Evolutionary conservation across 2,797 vertebrate genomes (phyloP).

Genomic region (Staurois parvus): DNA sequence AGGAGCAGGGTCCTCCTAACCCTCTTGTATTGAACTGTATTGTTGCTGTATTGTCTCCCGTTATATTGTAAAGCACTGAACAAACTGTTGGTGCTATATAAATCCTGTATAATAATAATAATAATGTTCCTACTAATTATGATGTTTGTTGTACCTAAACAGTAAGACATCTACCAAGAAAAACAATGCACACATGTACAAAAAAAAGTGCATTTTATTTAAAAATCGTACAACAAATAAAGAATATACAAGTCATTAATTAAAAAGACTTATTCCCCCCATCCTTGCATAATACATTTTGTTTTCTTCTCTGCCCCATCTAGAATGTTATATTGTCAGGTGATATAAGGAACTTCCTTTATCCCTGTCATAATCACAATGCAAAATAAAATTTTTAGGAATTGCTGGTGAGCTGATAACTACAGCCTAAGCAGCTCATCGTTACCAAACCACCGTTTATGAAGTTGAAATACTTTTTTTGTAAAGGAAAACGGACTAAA

Average conservation of each 20-base stretch:
- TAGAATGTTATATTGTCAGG: slow-evolving; percentile 37
- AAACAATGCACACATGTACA: not conserved
- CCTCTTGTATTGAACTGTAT: no score
- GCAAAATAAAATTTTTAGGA: not conserved
- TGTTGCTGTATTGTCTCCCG: no score
- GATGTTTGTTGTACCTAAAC: no score
- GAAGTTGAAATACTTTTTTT: not conserved
- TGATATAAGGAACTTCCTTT: slow-evolving; percentile 16
- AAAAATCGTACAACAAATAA: slow-evolving; percentile 61
- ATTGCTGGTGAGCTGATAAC: slow-evolving; percentile 8
- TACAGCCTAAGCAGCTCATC: not conserved
- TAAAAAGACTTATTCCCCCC: slow-evolving; percentile 26
- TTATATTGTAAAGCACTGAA: no score
- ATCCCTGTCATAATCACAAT: not conserved
- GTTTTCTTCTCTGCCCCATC: slow-evolving; percentile 4
- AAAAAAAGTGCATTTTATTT: slow-evolving; percentile 59
- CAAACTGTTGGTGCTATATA: no score
- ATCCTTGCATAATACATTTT: slow-evolving; percentile 54
- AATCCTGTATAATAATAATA: no score
- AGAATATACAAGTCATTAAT: slow-evolving; percentile 54
- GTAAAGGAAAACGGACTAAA: no score
- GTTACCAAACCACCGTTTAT: not conserved
- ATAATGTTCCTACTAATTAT: no score
- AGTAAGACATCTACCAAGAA: not conserved
- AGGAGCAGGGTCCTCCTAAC: no score